A percentile compares a stretch with the other conserved stretches of the same genome.
Conservation (phyloP, 2,888 invertebrate species). For the Tortricodes alternella region DNA sequence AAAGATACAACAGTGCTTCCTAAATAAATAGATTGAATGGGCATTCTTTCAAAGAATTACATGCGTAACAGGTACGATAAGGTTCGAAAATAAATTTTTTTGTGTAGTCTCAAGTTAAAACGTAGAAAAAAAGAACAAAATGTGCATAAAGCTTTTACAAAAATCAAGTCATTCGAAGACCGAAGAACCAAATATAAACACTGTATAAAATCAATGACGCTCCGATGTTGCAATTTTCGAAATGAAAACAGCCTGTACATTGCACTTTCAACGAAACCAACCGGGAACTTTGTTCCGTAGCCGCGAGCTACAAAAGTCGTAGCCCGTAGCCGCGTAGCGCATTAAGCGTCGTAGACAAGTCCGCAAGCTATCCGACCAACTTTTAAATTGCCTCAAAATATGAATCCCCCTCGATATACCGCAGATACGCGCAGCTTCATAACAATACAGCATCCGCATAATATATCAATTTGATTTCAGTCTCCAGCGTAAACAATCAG, state of each 20-base stretch:
- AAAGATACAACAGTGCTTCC: constrained; percentile 11
- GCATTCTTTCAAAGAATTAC: constrained; percentile 12
- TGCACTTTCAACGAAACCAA: background rate
- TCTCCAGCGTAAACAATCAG: constrained; percentile 45
- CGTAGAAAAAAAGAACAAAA: background rate
- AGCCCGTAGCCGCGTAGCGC: constrained; percentile 43
- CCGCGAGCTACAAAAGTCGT: constrained; percentile 36
- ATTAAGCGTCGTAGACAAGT: constrained; percentile 39
- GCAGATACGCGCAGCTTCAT: constrained; percentile 47
- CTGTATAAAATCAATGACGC: background rate
- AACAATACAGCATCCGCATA: constrained; percentile 48
- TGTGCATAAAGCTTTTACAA: too few species aligned
- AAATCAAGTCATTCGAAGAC: too few species aligned
- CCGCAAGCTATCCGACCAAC: constrained; percentile 42
- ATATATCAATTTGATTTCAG: constrained; percentile 55
- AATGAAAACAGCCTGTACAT: constrained; percentile 4
- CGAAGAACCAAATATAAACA: too few species aligned
- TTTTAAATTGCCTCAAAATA: constrained; percentile 60
- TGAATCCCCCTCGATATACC: constrained; percentile 36
- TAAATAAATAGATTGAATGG: constrained; percentile 15
- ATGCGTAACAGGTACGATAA: constrained; percentile 11
- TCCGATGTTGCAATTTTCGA: background rate
- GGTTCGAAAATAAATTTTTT: constrained; percentile 12
- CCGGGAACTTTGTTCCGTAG: background rate
- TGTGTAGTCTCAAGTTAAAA: constrained; percentile 13